phyloP scores from a whole-genome alignment of 2,797 vertebrate species.

The Mionectes olivaceus region DNA sequence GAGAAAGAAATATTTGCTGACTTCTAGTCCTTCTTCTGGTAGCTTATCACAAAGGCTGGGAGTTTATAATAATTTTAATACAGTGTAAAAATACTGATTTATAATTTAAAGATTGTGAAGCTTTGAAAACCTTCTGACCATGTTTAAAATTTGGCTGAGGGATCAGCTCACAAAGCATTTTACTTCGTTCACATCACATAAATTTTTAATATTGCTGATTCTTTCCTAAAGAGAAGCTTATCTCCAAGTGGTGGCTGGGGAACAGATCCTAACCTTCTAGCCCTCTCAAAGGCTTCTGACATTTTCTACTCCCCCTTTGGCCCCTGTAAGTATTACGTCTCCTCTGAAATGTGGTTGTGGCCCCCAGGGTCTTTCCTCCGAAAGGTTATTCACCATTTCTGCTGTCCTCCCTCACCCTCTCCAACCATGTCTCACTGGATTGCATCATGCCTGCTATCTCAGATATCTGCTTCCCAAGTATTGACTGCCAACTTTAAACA shows the following conservation, averaged over 20 bases:
- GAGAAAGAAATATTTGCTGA: background rate
- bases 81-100: background rate
- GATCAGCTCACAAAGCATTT: slow-evolving; percentile 11
- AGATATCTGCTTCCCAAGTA: background rate
- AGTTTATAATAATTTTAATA: background rate
- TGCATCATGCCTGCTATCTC: background rate
- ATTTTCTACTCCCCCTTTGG: background rate
- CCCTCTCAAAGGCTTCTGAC: background rate
- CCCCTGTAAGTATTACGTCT: background rate
- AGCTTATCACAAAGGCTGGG: background rate
- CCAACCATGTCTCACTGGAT: background rate
- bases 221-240: slow-evolving; percentile 14
- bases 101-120: background rate
- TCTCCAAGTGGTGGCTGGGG: background rate
- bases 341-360: background rate
- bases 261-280: background rate
- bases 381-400: background rate
- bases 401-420: background rate
- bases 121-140: slow-evolving; percentile 4
- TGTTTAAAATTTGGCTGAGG: background rate
- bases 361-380: background rate
- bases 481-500: background rate
- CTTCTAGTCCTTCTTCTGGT: background rate
- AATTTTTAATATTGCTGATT: slow-evolving; percentile 27
- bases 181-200: background rate